A percentile compares a stretch with the other conserved stretches of the same genome.
These are phyloP conservation scores for Deilephila elpenor DNA, from an alignment of 2,888 invertebrate genomes.

Conservation along the genomic window DNA sequence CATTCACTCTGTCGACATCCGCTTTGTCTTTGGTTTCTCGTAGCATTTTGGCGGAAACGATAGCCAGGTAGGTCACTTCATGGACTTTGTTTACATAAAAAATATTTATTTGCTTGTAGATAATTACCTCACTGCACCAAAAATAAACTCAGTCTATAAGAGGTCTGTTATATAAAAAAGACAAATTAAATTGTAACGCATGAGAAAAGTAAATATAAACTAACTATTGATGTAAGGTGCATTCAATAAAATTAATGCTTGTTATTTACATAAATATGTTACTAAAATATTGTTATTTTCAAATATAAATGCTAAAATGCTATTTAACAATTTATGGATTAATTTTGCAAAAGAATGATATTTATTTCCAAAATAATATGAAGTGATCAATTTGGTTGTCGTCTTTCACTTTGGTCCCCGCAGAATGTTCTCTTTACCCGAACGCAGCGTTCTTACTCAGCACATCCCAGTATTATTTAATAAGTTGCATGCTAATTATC, in stretches of 20 bases:
- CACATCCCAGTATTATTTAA: constrained; percentile 64
- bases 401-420: constrained; percentile 45
- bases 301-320: no score
- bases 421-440: constrained; percentile 71
- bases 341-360: neutral
- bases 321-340: neutral
- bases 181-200: neutral
- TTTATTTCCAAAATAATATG: neutral
- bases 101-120: neutral
- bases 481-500: constrained; percentile 76
- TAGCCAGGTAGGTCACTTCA: constrained; percentile 29
- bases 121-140: neutral
- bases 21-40: constrained; percentile 76
- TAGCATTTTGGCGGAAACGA: constrained; percentile 65
- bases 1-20: constrained; percentile 70
- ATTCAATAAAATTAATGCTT: no score
- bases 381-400: constrained; percentile 28
- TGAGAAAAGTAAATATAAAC: neutral
- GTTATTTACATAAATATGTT: no score
- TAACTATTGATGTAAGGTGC: neutral
- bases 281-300: no score
- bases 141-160: neutral
- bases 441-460: constrained; percentile 73
- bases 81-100: neutral
- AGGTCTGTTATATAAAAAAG: neutral